Evolutionary conservation across 2,113 vertebrate genomes (phyloP), one percentile per base, ranked within the genome.

Genomic region (Prionailurus bengalensis): DNA sequence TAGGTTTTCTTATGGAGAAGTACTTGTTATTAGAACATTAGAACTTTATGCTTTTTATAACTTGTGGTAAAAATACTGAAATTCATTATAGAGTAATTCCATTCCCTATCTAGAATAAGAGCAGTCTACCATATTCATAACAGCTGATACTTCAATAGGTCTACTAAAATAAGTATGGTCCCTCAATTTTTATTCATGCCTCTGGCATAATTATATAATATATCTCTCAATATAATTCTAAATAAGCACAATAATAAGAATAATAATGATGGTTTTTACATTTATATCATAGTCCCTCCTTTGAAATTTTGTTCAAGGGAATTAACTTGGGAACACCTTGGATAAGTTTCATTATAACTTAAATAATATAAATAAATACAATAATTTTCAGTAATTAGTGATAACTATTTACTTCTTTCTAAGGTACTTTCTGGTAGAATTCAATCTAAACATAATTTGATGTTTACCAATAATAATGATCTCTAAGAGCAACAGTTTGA

Each of bases 391-490:
- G 39, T 33, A 93, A 85, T 25, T 95, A 27, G 31, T 95, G 25
- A 58, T 94, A 65, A 55, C 66, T 82, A 42, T 45, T 96, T 82
- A 73, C 42, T 90, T 58, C 45, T 80, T 71, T 85, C 39, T 79
- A 36, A 42, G 87, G 10, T 12, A 36, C 3, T 42, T 91, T 68
- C 42, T 65, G 33, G 3, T 89, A 84, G 16, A 88, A 91, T 48
- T 89, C 31, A 90, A 13, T 82, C 42, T 29, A 89, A 80, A 85
- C 13, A 36, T 74, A 29, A 66, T 63, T 74, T 16, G 42, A 1
- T 79, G 39, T 17, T 92, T 94, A 89, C 45, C n/a, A 83, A 78
- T 87, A 95, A 91, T 63, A 85, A 55, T 74, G 14, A 58, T 29
- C 3, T 85, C 33, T 82, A 66, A 74, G 5, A 71, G 11, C 31